Percentiles rank a stretch among this genome's conserved stretches.
phyloP scores from a whole-genome alignment of 2,797 vertebrate species.

The Pachyuromys duprasi region DNA sequence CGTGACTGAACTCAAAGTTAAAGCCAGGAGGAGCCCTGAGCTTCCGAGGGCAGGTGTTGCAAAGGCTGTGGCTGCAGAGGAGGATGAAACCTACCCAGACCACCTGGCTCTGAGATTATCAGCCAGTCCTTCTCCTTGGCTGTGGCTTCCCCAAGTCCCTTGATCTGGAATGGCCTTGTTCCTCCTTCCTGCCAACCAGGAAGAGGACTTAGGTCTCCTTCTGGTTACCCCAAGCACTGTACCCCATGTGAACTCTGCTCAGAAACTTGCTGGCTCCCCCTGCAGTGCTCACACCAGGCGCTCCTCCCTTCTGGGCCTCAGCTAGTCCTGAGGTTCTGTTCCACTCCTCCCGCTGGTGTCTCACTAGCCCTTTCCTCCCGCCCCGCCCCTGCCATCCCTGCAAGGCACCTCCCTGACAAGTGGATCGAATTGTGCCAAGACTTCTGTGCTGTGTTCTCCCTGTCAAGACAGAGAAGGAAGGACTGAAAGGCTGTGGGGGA shows the following conservation, averaged over 20 bases:
- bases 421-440: not conserved
- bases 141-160: not conserved
- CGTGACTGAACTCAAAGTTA: not conserved
- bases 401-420: not conserved
- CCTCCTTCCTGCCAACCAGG: not conserved
- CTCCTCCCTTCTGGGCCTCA: not conserved
- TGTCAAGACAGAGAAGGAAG: not conserved
- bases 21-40: not conserved
- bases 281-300: not conserved
- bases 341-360: not conserved
- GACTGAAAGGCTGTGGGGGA: not conserved
- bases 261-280: not conserved
- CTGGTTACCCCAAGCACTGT: not conserved
- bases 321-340: not conserved
- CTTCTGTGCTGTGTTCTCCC: not conserved
- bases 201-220: not conserved
- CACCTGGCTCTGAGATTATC: not conserved
- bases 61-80: not conserved
- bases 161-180: not conserved
- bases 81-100: not conserved
- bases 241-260: not conserved
- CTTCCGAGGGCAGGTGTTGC: not conserved
- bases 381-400: not conserved
- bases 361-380: not conserved
- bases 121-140: rapidly evolving